Conservation (phyloP, 2,113 vertebrate species). For the Ageneiosus marmoratus region DNA sequence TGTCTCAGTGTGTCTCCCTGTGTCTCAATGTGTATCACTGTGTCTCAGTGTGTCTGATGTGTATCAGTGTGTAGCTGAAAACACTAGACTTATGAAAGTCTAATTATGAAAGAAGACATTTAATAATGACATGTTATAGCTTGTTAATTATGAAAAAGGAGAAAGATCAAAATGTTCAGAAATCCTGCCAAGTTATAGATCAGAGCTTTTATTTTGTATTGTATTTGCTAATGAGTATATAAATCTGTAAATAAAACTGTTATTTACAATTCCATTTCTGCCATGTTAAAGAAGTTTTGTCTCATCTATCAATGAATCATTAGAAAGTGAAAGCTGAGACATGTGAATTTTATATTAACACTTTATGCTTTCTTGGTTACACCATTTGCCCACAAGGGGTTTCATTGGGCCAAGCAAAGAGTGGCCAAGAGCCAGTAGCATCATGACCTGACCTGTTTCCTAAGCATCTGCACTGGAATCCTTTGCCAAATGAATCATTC, state of each 20-base stretch:
- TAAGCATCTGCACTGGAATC: too few relatives aligned
- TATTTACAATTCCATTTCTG: not conserved
- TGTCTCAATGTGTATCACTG: not conserved
- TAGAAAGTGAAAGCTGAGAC: too few relatives aligned
- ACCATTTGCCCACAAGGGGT: too few relatives aligned
- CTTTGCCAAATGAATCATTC: too few relatives aligned
- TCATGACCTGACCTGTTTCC: too few relatives aligned
- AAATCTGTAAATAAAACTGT: not conserved
- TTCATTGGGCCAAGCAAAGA: too few relatives aligned
- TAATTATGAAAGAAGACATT: slow-evolving; percentile 1
- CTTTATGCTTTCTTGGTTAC: too few relatives aligned
- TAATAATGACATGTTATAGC: not conserved
- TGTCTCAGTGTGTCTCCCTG: too few relatives aligned
- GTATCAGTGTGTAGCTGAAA: slow-evolving; percentile 12
- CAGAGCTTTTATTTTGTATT: not conserved
- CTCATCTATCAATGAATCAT: too few relatives aligned
- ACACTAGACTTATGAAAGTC: too few relatives aligned
- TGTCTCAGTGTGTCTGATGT: not conserved
- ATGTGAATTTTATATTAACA: too few relatives aligned
- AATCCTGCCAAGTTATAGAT: not conserved
- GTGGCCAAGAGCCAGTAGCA: too few relatives aligned
- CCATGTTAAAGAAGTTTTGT: not conserved
- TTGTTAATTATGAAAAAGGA: not conserved
- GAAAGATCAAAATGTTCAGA: not conserved
- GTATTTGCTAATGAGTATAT: not conserved